phyloP scores from a whole-genome alignment of 2,113 vertebrate genomes.

The Petromus typicus region DNA sequence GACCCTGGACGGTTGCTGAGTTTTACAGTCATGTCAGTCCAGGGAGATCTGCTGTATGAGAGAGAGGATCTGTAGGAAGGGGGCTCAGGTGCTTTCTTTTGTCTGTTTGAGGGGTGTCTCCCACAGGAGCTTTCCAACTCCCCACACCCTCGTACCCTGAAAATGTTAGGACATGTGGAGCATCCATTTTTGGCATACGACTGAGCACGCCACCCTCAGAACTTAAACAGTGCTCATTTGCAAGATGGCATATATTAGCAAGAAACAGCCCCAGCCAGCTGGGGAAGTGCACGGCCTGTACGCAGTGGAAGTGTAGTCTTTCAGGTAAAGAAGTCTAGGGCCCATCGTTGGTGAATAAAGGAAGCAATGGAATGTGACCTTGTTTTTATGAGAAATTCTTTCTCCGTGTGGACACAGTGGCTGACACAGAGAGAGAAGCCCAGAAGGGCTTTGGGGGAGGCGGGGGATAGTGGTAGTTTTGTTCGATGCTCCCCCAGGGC shows the following conservation, averaged over 20 bases:
- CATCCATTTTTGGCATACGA: neutral
- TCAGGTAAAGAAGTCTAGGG: neutral
- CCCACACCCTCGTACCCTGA: neutral
- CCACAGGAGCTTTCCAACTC: neutral
- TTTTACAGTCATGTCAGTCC: neutral
- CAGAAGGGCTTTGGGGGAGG: neutral
- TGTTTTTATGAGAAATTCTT: neutral
- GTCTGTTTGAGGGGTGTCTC: neutral
- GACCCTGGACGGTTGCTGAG: neutral
- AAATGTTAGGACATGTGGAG: neutral
- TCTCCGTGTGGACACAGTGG: neutral
- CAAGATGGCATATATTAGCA: neutral
- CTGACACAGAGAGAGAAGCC: neutral
- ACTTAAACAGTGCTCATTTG: neutral
- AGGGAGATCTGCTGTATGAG: neutral
- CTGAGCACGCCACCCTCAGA: neutral
- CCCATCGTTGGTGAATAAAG: neutral
- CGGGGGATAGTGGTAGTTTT: neutral
- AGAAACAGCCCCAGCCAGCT: accelerated
- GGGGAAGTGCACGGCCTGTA: neutral
- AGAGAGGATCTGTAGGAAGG: neutral
- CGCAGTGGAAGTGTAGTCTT: neutral
- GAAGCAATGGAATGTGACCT: neutral
- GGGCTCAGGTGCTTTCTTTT: neutral
- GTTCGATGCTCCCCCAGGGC: neutral